A percentile compares a stretch with the other conserved stretches of the same genome.
Conservation (phyloP, 2,888 invertebrate species). For the Brachyptera putata region DNA sequence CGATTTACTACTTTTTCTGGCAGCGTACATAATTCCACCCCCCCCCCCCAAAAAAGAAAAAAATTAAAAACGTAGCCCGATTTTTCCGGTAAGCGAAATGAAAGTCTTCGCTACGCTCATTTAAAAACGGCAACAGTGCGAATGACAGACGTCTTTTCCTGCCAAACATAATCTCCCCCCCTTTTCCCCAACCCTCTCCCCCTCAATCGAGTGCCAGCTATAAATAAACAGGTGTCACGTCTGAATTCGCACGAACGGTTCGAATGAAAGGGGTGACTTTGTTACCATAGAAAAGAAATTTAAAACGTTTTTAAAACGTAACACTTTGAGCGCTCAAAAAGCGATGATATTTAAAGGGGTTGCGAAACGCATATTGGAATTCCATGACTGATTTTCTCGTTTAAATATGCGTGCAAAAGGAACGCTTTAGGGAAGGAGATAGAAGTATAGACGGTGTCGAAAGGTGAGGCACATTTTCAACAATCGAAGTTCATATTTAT, state of each 20-base stretch:
- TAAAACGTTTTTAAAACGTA: slow-evolving; percentile 7
- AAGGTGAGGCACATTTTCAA: too few species aligned
- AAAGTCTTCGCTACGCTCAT: too few species aligned
- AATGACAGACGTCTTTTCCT: background rate
- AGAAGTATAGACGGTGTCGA: too few species aligned
- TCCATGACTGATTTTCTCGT: background rate
- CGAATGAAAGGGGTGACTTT: background rate
- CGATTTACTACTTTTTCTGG: too few species aligned
- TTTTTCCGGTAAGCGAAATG: too few species aligned
- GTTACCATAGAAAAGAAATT: background rate
- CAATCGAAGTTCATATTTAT: too few species aligned
- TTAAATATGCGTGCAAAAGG: background rate
- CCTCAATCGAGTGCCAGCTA: background rate
- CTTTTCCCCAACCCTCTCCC: too few species aligned
- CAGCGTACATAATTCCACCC: too few species aligned
- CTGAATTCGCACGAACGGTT: background rate
- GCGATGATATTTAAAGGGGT: too few species aligned
- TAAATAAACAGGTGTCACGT: slow-evolving; percentile 11
- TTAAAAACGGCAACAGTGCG: background rate
- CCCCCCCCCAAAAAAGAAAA: too few species aligned
- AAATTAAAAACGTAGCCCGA: background rate
- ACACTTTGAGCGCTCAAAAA: background rate
- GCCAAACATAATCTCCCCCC: too few species aligned
- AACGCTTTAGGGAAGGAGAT: background rate
- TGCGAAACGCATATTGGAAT: background rate